Evolutionary conservation across 2,888 invertebrate genomes (phyloP), one percentile per base, ranked within the genome.

Genomic region (Teinopalpus imperialis): DNA sequence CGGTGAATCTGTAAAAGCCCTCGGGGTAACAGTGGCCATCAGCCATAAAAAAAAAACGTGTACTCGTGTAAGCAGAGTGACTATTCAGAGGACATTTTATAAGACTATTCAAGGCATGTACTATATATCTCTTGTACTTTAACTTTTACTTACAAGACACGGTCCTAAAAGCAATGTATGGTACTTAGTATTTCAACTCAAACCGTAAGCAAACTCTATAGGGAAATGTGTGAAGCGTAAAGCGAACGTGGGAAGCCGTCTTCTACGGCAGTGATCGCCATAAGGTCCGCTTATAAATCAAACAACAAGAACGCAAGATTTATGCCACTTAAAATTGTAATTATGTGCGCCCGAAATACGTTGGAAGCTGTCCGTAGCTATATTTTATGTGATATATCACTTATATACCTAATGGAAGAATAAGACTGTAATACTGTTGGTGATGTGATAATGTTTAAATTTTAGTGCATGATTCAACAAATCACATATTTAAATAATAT

Each of bases 211-310:
- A n/a, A n/a, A n/a, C n/a, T n/a, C n/a, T n/a, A n/a, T n/a, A n/a
- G n/a, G n/a, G n/a, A n/a, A 32, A 14, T 45, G 39, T 48, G 41
- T 49, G 10, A 16, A 36, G 16, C 8, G 9, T 23, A 21, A 10
- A 6, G 34, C 45, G 37, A 57, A 60, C 61, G 65, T 69, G 69
- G 62, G 69, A 79, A 76, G 66, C 66, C 59, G 67, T 63, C 56
- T 64, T 60, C 61, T 61, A 60, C 72, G 69, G 70, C 76, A 65
- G 66, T 66, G 65, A 62, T 56, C 64, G 71, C 69, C 68, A 69
- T 69, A 69, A 68, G 66, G 64, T 52, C 57, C 61, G 48, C 40
- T 49, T 57, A 77, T 82, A 82, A 82, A 81, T 81, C 80, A 79
- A 63, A 56, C 56, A 62, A 66, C 67, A 69, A 70, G 67, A 69